Percentiles rank a stretch among this genome's conserved stretches.
Evolutionary conservation across 2,113 vertebrate species (phyloP).

Genomic region (Oreochromis tanganicae): DNA sequence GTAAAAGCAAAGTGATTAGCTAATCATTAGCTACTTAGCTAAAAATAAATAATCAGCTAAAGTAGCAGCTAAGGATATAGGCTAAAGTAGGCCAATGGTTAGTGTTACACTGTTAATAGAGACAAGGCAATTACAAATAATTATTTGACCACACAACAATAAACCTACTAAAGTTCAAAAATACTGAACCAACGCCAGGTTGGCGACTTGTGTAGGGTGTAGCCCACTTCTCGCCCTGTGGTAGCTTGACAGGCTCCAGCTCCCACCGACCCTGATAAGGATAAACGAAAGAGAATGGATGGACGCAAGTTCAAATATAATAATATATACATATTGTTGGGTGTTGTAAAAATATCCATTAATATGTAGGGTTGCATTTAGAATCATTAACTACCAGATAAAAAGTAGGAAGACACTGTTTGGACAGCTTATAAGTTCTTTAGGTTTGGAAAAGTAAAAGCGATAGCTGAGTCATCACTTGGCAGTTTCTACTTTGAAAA

Average conservation of each 20-base stretch:
- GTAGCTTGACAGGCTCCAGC: background rate
- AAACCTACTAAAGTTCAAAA: background rate
- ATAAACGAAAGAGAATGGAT: background rate
- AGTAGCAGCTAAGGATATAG: background rate
- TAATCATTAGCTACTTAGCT: too few relatives aligned
- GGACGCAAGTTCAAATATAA: background rate
- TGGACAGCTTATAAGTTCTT: background rate
- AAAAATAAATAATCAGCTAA: background rate
- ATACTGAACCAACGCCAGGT: background rate
- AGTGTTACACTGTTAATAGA: background rate
- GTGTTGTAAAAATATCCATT: background rate
- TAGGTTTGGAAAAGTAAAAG: background rate
- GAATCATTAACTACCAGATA: background rate
- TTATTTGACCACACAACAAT: background rate
- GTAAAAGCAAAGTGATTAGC: background rate
- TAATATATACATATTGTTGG: background rate
- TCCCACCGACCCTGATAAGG: accelerated
- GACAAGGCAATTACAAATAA: background rate
- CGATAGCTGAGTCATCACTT: conserved; percentile 28
- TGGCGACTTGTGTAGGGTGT: background rate
- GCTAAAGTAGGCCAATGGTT: background rate
- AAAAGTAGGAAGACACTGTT: background rate
- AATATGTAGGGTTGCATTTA: background rate
- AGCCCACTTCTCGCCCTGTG: background rate
- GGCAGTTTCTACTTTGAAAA: conserved; percentile 14